A percentile compares a stretch with the other conserved stretches of the same genome.
phyloP scores from a whole-genome alignment of 2,797 vertebrate genomes.

The Ciconia nigra region DNA sequence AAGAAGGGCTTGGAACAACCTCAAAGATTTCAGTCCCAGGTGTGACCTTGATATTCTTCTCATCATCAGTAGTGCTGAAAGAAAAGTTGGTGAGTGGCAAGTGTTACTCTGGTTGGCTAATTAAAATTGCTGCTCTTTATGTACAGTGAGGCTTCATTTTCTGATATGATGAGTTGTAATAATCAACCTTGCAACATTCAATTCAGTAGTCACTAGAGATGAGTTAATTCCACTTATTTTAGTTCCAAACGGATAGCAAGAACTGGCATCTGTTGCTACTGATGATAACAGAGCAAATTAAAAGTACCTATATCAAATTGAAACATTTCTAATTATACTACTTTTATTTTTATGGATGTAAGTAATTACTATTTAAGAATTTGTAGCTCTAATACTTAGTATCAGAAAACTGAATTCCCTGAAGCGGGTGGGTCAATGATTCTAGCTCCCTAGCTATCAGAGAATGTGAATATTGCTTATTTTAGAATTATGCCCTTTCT shows the following conservation, averaged over 20 bases:
- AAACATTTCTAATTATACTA: neutral
- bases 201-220: neutral
- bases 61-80: neutral
- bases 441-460: neutral
- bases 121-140: neutral
- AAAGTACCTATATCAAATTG: neutral
- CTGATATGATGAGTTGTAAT: neutral
- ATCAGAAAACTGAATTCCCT: neutral
- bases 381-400: neutral
- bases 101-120: neutral
- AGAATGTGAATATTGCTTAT: neutral
- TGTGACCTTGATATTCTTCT: neutral
- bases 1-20: neutral
- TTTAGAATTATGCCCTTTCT: neutral
- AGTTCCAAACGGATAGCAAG: neutral
- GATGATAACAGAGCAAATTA: neutral
- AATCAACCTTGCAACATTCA: neutral
- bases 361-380: neutral
- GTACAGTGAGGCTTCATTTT: neutral
- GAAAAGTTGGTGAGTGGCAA: neutral
- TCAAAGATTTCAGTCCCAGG: neutral
- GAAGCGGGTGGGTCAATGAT: neutral
- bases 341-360: neutral
- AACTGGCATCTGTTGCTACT: neutral
- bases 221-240: constrained; percentile 4